Evolutionary conservation across 2,113 vertebrate genomes (phyloP), one percentile per base, ranked within the genome.

Genomic region (Henicopernis longicauda): DNA sequence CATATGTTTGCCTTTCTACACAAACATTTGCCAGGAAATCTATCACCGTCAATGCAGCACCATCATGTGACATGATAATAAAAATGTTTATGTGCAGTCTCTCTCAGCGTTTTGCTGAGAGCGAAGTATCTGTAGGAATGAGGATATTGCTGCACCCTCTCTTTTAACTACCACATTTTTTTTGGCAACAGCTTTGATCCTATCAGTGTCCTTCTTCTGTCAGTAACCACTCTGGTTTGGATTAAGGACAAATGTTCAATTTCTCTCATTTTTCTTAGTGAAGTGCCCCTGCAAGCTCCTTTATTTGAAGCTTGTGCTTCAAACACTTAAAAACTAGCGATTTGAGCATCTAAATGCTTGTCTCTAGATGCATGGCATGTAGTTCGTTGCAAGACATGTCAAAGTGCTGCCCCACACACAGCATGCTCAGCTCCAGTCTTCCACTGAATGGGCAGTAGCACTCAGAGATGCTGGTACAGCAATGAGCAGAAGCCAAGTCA

Each of bases 21-120:
- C 73, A 85, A 84, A 95, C 84, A 58, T 82, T 78, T 97, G 87
- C 82, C 78, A 90, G 95, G 87, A 87, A 82, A 96, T 87, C 73
- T 42, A 90, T 94, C 87, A 85, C 78, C 8, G 18, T 95, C 89
- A 85, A 3, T 87, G 90, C 70, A 96, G 87, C 89, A 94, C 81
- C 69, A 76, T 95, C 91, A 91, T 61, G 81, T 87, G 81, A 93
- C 66, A 61, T 6, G 78, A 76, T 77, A 89, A 84, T 94, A 95
- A 95, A 91, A 96, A 72, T 49, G 47, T 87, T 95, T 85, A 79
- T 61, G 90, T 71, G 81, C 69, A 82, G 73, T 36, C 52, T 77
- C 73, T 66, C 62, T 54, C 70, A 27, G 58, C 1, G 0, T 76
- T 93, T 79, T 79, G 49, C 73, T 94, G 73, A 62, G 59, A 76